A percentile compares a stretch with the other conserved stretches of the same genome.
These are phyloP conservation scores for Hypothenemus hampei DNA, from an alignment of 1,140 invertebrate species.

Conservation along the genomic window DNA sequence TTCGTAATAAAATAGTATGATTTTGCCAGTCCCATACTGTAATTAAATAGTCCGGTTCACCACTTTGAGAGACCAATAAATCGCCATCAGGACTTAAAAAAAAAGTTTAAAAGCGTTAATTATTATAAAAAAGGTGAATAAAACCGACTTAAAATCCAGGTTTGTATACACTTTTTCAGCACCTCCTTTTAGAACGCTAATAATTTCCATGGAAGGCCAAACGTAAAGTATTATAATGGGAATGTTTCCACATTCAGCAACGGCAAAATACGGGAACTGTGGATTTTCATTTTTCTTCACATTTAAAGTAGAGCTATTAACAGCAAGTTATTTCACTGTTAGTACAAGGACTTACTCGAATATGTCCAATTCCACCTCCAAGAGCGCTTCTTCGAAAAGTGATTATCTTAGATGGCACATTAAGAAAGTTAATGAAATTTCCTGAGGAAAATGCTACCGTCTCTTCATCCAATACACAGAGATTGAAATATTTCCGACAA, in stretches of 20 bases:
- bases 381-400: constrained; percentile 66
- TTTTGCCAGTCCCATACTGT: constrained; percentile 83
- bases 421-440: constrained; percentile 72
- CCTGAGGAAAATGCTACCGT: constrained; percentile 75
- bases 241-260: constrained; percentile 78
- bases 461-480: constrained; percentile 66
- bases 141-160: constrained; percentile 67
- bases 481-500: constrained; percentile 72
- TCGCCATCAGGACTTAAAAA: constrained; percentile 66
- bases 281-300: constrained; percentile 66
- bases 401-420: constrained; percentile 59
- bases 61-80: constrained; percentile 75
- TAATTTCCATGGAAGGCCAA: constrained; percentile 71
- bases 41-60: constrained; percentile 77
- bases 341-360: constrained; percentile 53
- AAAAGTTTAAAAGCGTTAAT: constrained; percentile 21
- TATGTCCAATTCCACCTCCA: constrained; percentile 72
- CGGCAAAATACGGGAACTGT: constrained; percentile 63
- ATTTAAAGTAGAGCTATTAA: too few species aligned
- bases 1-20: constrained; percentile 65
- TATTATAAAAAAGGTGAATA: background rate
- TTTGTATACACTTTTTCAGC: constrained; percentile 66
- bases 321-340: too few species aligned
- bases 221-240: constrained; percentile 79
- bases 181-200: constrained; percentile 68